These are phyloP conservation scores for Julus scandinavius DNA, from an alignment of 2,888 invertebrate genomes.

Conservation along the genomic window DNA sequence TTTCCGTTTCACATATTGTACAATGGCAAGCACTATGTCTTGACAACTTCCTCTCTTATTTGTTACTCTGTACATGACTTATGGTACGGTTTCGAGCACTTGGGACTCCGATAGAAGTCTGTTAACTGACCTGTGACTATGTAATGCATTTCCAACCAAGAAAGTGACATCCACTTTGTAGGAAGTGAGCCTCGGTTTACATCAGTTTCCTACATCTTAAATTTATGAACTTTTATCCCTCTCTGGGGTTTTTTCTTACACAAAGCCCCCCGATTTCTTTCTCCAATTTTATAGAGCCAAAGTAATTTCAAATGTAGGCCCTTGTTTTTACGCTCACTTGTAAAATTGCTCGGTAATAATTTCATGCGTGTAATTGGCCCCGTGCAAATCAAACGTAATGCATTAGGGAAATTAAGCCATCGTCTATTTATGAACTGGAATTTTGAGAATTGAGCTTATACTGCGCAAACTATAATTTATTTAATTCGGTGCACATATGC, in stretches of 20 bases:
- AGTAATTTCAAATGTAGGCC: conserved; percentile 17
- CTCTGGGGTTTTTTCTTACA: conserved; percentile 24
- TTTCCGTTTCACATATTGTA: conserved; percentile 22
- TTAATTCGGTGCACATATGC: not conserved
- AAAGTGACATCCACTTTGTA: conserved; percentile 48
- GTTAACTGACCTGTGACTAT: conserved; percentile 50
- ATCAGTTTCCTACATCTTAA: conserved; percentile 43
- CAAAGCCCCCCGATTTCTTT: not conserved
- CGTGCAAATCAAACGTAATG: conserved; percentile 38
- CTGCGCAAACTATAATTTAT: conserved; percentile 12
- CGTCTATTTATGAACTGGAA: conserved; percentile 21
- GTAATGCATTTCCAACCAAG: conserved; percentile 48
- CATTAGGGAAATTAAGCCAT: conserved; percentile 42
- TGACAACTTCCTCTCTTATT: conserved; percentile 42
- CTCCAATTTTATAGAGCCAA: conserved; percentile 23
- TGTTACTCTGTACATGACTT: conserved; percentile 46
- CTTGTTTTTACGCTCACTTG: not conserved
- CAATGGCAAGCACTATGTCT: conserved; percentile 34
- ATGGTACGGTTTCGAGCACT: conserved; percentile 43
- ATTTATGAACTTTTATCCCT: conserved; percentile 46
- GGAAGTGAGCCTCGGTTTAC: conserved; percentile 47
- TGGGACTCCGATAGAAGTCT: conserved; percentile 20
- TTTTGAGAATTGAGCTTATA: not conserved
- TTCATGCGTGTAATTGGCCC: conserved; percentile 15
- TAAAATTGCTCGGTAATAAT: conserved; percentile 26